These are phyloP conservation scores for Girardinus metallicus DNA, from an alignment of 2,797 vertebrate species.

Conservation along the genomic window DNA sequence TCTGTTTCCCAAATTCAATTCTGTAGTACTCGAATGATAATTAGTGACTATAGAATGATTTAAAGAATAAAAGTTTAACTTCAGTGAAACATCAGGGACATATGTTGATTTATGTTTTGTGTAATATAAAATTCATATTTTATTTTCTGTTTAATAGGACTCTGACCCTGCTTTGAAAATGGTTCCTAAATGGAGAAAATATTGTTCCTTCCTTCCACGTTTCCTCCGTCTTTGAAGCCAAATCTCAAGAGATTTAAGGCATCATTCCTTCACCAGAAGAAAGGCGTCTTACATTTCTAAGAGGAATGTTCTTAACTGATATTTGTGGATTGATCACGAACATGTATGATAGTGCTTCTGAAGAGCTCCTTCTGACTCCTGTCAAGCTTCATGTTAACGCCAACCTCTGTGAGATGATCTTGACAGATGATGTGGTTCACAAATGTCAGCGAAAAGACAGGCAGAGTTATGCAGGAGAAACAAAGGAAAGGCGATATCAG, in stretches of 20 bases:
- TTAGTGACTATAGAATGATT: slow-evolving; percentile 42
- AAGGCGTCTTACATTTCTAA: slow-evolving; percentile 21
- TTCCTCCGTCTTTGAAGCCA: slow-evolving; percentile 36
- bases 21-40: slow-evolving; percentile 26
- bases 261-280: slow-evolving; percentile 25
- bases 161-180: slow-evolving; percentile 38
- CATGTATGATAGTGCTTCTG: slow-evolving; percentile 54
- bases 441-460: slow-evolving; percentile 3
- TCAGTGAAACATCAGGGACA: slow-evolving; percentile 6
- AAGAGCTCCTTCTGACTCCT: slow-evolving; percentile 57
- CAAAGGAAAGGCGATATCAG: neutral
- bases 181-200: slow-evolving; percentile 27
- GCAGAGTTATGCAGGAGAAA: neutral
- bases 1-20: slow-evolving; percentile 29
- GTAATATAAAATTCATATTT: slow-evolving; percentile 7
- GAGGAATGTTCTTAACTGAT: slow-evolving; percentile 27
- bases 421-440: slow-evolving; percentile 34
- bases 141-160: slow-evolving; percentile 20
- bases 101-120: neutral
- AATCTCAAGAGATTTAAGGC: slow-evolving; percentile 42
- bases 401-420: slow-evolving; percentile 16
- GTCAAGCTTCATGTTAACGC: slow-evolving; percentile 60
- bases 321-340: slow-evolving; percentile 48
- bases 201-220: slow-evolving; percentile 8
- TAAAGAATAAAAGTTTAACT: slow-evolving; percentile 26